Percentiles rank a stretch among this genome's conserved stretches.
phyloP scores from a whole-genome alignment of 1,140 invertebrate genomes.

The Harpegnathos saltator region DNA sequence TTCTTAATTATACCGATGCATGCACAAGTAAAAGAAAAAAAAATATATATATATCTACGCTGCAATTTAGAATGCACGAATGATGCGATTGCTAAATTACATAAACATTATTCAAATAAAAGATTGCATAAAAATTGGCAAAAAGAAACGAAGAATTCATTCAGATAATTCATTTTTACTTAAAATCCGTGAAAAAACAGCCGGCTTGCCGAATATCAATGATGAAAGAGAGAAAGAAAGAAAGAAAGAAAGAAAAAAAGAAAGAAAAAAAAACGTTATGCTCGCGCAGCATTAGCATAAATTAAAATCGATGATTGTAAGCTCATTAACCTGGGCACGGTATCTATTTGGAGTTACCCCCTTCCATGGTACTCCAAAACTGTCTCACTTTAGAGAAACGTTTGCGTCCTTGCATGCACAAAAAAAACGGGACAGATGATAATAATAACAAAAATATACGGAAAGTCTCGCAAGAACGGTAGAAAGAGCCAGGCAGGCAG shows the following conservation, averaged over 20 bases:
- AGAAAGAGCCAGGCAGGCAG: slow-evolving; percentile 19
- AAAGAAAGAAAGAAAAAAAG: slow-evolving; percentile 49
- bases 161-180: neutral
- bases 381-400: slow-evolving; percentile 85
- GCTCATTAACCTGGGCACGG: slow-evolving; percentile 58
- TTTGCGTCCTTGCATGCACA: slow-evolving; percentile 85
- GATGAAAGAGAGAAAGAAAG: slow-evolving; percentile 19
- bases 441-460: slow-evolving; percentile 64
- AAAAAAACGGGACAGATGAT: slow-evolving; percentile 75
- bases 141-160: neutral
- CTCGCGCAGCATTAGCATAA: neutral
- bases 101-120: slow-evolving; percentile 4
- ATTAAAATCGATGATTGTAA: slow-evolving; percentile 53
- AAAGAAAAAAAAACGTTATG: slow-evolving; percentile 23
- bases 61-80: neutral
- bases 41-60: neutral
- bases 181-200: slow-evolving; percentile 10
- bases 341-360: slow-evolving; percentile 82
- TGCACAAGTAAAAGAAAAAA: neutral
- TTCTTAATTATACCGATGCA: neutral
- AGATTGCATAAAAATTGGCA: neutral
- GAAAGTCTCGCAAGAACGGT: slow-evolving; percentile 43
- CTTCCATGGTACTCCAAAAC: slow-evolving; percentile 86
- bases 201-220: neutral
- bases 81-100: no score